phyloP scores from a whole-genome alignment of 2,113 vertebrate species.

The Propithecus coquereli region DNA sequence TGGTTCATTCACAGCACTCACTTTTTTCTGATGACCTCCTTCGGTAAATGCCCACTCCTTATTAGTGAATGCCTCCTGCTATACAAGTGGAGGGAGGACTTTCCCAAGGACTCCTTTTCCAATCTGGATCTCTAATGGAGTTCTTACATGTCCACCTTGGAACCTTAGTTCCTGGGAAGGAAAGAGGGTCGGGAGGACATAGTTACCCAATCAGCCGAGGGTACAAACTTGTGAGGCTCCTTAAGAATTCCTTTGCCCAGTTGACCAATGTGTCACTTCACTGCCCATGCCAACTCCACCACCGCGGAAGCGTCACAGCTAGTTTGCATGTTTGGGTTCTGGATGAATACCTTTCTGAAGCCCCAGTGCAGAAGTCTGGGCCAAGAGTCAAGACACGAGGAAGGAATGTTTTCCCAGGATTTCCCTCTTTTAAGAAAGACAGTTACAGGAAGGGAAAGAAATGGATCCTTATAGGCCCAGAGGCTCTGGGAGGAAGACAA shows the following conservation, averaged over 20 bases:
- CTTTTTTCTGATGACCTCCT: not conserved
- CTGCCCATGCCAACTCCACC: not conserved
- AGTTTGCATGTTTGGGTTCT: conserved; percentile 28
- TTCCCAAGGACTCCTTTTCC: not conserved
- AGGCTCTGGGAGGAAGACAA: not conserved
- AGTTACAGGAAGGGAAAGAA: conserved; percentile 8
- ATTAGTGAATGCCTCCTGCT: not conserved
- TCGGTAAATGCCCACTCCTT: not conserved
- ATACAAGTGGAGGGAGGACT: not conserved
- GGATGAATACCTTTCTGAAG: conserved; percentile 28
- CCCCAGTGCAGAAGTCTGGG: conserved; percentile 8
- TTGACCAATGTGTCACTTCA: not conserved
- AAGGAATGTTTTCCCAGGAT: conserved; percentile 56
- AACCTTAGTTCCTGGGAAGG: not conserved
- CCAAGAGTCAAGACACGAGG: conserved; percentile 39
- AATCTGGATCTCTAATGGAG: not conserved
- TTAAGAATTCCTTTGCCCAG: not conserved
- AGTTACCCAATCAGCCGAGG: not conserved
- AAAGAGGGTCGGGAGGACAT: not conserved
- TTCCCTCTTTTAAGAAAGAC: conserved; percentile 25
- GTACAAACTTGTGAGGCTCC: not conserved
- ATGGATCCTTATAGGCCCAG: not conserved
- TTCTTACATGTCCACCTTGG: not conserved
- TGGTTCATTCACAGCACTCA: not conserved
- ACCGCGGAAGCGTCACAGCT: conserved; percentile 1